Evolutionary conservation across 2,888 invertebrate genomes (phyloP), one percentile per base, ranked within the genome.

Genomic region (Petrophora chlorosata): DNA sequence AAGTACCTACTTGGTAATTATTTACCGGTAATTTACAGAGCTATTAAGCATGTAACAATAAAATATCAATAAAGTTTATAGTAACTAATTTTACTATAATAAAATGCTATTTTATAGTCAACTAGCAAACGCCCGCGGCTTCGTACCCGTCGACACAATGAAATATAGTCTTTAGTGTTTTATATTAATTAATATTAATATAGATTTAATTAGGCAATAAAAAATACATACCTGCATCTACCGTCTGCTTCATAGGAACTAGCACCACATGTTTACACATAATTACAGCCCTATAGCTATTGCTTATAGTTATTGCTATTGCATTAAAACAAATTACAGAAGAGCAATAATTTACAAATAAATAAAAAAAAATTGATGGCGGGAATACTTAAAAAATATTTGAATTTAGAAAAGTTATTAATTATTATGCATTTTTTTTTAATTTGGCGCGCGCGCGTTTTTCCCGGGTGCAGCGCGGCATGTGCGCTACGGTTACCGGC

Each of bases 221-320:
- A 22, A 55, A 40, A 51, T 43, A 52, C 82, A 61, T 67, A 87
- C 87, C 81, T 59, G 77, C 56, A 51, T 84, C 82, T 53, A 63
- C 58, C 26, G 66, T 67, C 44, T 79, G 70, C 52, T 78, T 82
- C 71, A 82, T 71, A 56, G 82, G 76, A 68, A 82, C 74, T 51
- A 82, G 64, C 23, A 79, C 74, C 64, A 79, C 72, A 69, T 82
- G 80, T 65, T 83, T 82, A 64, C 85, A 86, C 87, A 85, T 86
- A 59, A 28, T 65, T 63, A 56, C 19, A 53, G n/a, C n/a, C n/a
- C n/a, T n/a, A n/a, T n/a, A n/a, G n/a, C n/a, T n/a, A n/a, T n/a
- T n/a, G n/a, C n/a, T n/a, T n/a, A n/a, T n/a, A n/a, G n/a, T n/a
- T n/a, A n/a, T n/a, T n/a, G n/a, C n/a, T n/a, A n/a, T n/a, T n/a